A percentile compares a stretch with the other conserved stretches of the same genome.
Conservation (phyloP, 53 echinoderm and acorn worm genomes). For the Crossaster papposus region DNA sequence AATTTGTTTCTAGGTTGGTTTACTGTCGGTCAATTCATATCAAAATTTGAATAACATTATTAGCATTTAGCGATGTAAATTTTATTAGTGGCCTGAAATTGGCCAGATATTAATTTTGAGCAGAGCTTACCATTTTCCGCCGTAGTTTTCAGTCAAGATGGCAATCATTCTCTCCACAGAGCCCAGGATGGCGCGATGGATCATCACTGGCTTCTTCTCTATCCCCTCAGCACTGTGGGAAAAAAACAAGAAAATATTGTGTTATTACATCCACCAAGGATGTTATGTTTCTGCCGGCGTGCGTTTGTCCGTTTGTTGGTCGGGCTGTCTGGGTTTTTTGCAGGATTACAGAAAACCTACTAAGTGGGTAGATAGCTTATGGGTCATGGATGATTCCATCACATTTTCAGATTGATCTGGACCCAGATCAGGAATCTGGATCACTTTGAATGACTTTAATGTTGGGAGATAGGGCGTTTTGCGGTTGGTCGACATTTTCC, state of each 20-base stretch:
- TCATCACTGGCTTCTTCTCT: slow-evolving; percentile 95
- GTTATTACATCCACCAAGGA: not conserved
- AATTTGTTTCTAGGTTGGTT: no score
- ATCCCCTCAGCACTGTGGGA: slow-evolving; percentile 80
- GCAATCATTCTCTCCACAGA: slow-evolving; percentile 97
- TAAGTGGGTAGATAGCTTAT: no score
- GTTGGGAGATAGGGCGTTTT: no score
- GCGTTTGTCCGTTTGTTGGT: not conserved
- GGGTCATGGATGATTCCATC: no score
- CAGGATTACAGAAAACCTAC: no score
- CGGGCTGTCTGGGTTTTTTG: no score
- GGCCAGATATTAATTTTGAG: not conserved
- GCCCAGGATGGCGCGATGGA: slow-evolving; percentile 96
- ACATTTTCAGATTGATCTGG: no score
- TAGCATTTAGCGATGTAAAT: not conserved
- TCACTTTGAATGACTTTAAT: no score
- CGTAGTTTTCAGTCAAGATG: slow-evolving; percentile 91
- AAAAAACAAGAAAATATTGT: not conserved
- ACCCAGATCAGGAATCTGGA: no score
- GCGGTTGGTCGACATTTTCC: no score
- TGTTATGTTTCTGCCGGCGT: not conserved
- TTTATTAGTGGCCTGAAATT: not conserved
- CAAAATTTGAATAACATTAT: no score
- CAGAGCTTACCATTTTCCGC: slow-evolving; percentile 92
- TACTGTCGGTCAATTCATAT: no score